Base-by-base conservation (phyloP, 2,888 invertebrate species). In the Flexamia atlantica region DNA sequence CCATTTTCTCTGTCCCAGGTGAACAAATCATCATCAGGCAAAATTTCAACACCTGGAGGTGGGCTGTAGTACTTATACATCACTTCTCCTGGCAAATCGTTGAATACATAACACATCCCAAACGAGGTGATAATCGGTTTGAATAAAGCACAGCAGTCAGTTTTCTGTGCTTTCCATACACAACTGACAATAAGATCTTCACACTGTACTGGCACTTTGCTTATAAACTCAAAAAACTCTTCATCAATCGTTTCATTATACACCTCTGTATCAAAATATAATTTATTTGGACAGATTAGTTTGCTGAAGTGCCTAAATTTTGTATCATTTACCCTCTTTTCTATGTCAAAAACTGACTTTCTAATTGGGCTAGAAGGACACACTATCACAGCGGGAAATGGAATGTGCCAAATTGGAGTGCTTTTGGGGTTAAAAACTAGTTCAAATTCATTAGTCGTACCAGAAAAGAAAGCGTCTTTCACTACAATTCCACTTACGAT, bases 361-460 rank as follows among this genome's bases (percentile, higher is more conserved):
- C 76, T 76, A 3, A 76, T 40, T 3, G 76, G 46, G 12, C 2
- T 20, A 23, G 40, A 4, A 17, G 76, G 28, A 76, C 76, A 76
- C 12, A 76, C 40, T 76, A 46, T 1, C 10, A 76, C 40, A n/a
- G 76, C 76, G 36, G 76, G 76, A 46, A 76, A 76, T 23, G 76
- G 76, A 76, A 76, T 76, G 0, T 50, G 17, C 76, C 76, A 76
- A 76, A 76, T 28, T 5, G 76, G 76, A 7, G 46, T 76, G 14
- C 25, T 76, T 25, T 20, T 46, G 9, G 76, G 76, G 46, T 76
- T 25, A n/a, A 20, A 76, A 1, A 42, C 28, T 12, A 76, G 17
- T 46, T 76, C 20, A 50, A 50, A 76, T 23, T 76, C 46, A 40
- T 76, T n/a, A 23, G 46, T 40, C 20, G 23, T 28, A 28, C 76